A percentile compares a stretch with the other conserved stretches of the same genome.
phyloP scores from a whole-genome alignment of 2,113 vertebrate species.

The Cephalopterus ornatus region DNA sequence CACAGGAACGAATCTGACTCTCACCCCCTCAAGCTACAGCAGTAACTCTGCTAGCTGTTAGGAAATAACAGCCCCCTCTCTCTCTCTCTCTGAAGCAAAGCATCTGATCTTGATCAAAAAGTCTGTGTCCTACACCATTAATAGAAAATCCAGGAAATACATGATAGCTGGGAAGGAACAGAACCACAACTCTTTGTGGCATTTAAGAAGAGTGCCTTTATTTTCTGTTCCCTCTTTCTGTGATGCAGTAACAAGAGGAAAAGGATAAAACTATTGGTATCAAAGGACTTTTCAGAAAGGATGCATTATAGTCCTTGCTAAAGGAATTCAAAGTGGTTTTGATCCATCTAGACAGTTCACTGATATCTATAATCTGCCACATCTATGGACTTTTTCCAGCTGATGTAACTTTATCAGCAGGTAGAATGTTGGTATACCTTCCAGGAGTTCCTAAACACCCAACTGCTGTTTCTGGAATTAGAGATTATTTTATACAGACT shows the following conservation, averaged over 20 bases:
- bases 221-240: background rate
- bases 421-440: background rate
- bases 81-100: background rate
- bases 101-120: background rate
- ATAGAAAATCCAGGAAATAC: background rate
- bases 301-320: background rate
- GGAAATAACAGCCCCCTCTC: background rate
- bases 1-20: background rate
- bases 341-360: background rate
- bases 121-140: background rate
- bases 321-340: background rate
- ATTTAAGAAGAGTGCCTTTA: background rate
- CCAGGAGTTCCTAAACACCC: background rate
- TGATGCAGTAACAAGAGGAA: background rate
- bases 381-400: background rate
- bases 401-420: background rate
- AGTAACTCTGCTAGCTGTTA: background rate
- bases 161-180: background rate
- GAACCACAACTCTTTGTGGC: background rate
- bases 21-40: background rate
- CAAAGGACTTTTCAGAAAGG: background rate
- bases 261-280: background rate
- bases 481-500: background rate
- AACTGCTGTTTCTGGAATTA: background rate
- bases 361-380: background rate